Conservation (phyloP, 2,113 vertebrate genomes). For the Heterocephalus glaber region DNA sequence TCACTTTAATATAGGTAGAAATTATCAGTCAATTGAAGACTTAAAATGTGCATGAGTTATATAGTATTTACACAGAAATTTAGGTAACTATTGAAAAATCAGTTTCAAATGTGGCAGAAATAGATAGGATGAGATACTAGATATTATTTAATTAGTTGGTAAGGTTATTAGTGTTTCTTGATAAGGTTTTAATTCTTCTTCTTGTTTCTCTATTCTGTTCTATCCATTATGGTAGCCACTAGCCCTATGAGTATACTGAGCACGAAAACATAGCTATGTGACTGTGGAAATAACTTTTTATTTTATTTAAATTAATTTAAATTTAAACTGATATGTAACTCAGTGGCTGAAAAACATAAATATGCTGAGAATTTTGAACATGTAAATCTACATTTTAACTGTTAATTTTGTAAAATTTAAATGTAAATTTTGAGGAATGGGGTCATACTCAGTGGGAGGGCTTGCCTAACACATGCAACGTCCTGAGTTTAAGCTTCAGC, state of each 20-base stretch:
- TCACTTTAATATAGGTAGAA: background rate
- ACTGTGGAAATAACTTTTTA: slow-evolving; percentile 3
- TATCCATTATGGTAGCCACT: background rate
- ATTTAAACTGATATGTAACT: slow-evolving; percentile 2
- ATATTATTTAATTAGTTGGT: slow-evolving; percentile 55
- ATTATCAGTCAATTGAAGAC: background rate
- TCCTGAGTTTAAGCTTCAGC: background rate
- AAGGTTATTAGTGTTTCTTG: background rate
- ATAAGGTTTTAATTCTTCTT: slow-evolving; percentile 61
- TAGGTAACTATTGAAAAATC: slow-evolving; percentile 18
- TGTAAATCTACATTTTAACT: background rate
- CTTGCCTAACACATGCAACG: background rate
- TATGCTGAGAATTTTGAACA: background rate
- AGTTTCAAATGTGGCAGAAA: background rate
- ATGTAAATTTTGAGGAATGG: background rate
- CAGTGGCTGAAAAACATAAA: background rate
- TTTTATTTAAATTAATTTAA: slow-evolving; percentile 28
- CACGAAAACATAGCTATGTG: background rate
- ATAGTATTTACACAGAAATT: slow-evolving; percentile 20
- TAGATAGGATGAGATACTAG: background rate
- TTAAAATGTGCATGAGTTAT: slow-evolving; percentile 39
- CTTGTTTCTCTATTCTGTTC: slow-evolving; percentile 33
- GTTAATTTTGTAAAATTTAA: background rate
- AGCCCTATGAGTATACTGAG: background rate
- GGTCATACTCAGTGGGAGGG: background rate